Evolutionary conservation across 2,888 invertebrate genomes (phyloP).

Genomic region (Lithophane semibrunnea): DNA sequence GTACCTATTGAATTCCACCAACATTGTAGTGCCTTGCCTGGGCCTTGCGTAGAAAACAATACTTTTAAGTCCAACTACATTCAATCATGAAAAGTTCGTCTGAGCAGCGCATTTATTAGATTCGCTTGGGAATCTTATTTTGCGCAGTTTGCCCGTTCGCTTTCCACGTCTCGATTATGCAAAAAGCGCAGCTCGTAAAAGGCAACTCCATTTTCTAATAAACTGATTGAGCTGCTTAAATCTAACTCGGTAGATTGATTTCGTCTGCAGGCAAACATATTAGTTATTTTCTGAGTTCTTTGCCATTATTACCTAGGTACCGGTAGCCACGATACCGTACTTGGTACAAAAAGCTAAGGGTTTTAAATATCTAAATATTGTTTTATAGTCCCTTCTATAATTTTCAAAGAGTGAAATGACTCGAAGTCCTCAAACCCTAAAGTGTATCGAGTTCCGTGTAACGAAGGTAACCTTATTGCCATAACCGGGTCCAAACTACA

Average conservation of each 20-base stretch:
- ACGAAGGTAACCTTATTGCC: constrained; percentile 15
- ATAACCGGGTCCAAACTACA: background rate
- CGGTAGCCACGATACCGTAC: background rate
- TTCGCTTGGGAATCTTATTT: background rate
- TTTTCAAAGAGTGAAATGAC: background rate
- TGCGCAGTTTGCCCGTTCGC: background rate
- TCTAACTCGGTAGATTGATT: background rate
- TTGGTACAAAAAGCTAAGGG: background rate
- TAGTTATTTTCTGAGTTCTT: background rate
- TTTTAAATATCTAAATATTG: background rate
- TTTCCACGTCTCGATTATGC: background rate
- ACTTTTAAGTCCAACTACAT: background rate
- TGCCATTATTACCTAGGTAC: background rate
- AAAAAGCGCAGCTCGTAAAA: background rate
- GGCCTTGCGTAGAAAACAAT: background rate
- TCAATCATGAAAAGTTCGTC: background rate
- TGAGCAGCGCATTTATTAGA: background rate
- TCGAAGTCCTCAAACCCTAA: background rate
- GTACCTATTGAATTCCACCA: background rate
- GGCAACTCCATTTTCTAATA: no score
- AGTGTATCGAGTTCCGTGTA: background rate
- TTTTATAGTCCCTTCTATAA: background rate
- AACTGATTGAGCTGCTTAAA: background rate
- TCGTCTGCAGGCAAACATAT: background rate
- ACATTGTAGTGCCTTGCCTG: background rate